Evolutionary conservation across 2,888 invertebrate species (phyloP), one percentile per base, ranked within the genome.

Genomic region (Papilio elwesi): DNA sequence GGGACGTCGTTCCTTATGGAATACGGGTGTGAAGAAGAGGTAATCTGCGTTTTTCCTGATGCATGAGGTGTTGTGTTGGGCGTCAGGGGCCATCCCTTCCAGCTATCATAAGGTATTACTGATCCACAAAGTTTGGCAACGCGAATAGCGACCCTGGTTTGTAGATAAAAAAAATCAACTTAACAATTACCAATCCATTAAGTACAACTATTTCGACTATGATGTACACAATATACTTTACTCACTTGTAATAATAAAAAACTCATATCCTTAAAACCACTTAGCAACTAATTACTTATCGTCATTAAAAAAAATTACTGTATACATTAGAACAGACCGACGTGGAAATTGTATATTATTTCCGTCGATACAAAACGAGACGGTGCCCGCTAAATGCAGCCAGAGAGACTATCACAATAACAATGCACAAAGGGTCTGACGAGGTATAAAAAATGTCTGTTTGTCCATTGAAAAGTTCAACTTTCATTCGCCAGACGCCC

Each of bases 361-460:
- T 71, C 72, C 67, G 68, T 70, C 74, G 71, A 71, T 74, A 70
- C 55, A 73, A 68, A 71, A 68, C 66, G 67, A 53, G 70, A 70
- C 73, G 65, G 36, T 69, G 63, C 67, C 48, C 64, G 70, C 73
- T 71, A 72, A 73, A 71, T 69, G 70, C 68, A 63, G 59, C 65
- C 73, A 70, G 68, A 68, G 53, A 64, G 74, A 71, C 70, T 67
- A 65, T 36, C 57, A 47, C 71, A 68, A 53, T 73, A 75, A 77
- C 77, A 77, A 76, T 76, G 52, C 73, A 80, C 79, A 81, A 81
- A 81, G 76, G 75, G 71, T 71, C 76, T 76, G 75, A 68, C 76
- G 74, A 77, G 65, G 77, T 74, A 77, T 78, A 78, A 79, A 79
- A 76, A 76, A 76, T 73, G 75, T 77, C 74, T 74, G 76, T 74